Conservation (phyloP, 2,888 invertebrate species). For the Troides helena region DNA sequence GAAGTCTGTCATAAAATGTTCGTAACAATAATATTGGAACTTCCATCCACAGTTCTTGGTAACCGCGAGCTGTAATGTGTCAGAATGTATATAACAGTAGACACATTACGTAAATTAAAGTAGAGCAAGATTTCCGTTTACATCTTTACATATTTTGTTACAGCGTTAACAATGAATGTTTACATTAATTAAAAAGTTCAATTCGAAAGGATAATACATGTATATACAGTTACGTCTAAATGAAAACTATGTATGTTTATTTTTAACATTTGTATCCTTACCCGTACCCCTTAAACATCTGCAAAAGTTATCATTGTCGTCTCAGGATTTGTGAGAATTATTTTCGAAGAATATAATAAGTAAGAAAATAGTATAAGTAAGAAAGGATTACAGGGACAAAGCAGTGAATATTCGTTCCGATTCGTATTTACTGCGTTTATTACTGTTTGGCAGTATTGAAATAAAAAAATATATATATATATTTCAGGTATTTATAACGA, state of each 20-base stretch:
- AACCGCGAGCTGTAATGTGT: conserved; percentile 4
- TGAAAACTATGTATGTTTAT: not conserved
- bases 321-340: not conserved
- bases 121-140: conserved; percentile 4
- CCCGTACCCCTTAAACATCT: not conserved
- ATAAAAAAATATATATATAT: not conserved
- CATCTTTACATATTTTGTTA: conserved; percentile 12
- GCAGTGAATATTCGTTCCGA: not conserved
- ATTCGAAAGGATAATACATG: not conserved
- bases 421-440: not conserved
- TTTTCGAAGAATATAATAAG: not conserved
- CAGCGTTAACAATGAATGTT: conserved; percentile 21
- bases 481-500: not conserved
- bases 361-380: not conserved
- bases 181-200: conserved; percentile 1
- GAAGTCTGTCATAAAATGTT: not conserved
- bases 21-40: not conserved
- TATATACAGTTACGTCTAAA: not conserved
- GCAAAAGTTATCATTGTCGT: not conserved
- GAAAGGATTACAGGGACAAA: not conserved
- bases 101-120: conserved; percentile 16
- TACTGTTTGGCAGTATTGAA: not conserved
- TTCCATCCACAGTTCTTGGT: not conserved
- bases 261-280: conserved; percentile 5
- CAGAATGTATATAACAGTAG: conserved; percentile 4